phyloP scores from a whole-genome alignment of 2,888 invertebrate species.

The Ferdinandea cuprea region DNA sequence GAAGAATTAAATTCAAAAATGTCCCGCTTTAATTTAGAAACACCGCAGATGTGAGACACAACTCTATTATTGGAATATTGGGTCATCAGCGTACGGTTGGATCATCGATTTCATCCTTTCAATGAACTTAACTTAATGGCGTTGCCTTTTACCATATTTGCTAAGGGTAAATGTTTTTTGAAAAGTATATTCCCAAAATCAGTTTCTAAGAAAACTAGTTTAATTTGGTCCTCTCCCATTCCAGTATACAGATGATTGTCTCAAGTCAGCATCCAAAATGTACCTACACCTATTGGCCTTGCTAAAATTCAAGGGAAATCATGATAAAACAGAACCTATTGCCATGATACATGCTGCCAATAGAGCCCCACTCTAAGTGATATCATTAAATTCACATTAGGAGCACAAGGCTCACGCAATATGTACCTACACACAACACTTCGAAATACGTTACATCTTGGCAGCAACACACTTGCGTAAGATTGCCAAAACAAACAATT shows the following conservation, averaged over 20 bases:
- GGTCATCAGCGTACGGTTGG: no score
- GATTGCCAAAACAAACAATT: slow-evolving; percentile 11
- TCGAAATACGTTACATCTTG: slow-evolving; percentile 9
- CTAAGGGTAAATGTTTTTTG: no score
- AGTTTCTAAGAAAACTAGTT: background rate
- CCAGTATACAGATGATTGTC: slow-evolving; percentile 20
- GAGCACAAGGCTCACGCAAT: slow-evolving; percentile 16
- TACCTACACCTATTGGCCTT: slow-evolving; percentile 18
- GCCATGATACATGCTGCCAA: background rate
- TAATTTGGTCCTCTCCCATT: slow-evolving; percentile 2
- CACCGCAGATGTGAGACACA: no score
- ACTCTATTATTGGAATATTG: background rate
- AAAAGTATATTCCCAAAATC: no score
- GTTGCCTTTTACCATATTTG: no score
- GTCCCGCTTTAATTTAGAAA: no score
- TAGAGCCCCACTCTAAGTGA: slow-evolving; percentile 4
- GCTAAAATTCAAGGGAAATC: slow-evolving; percentile 22
- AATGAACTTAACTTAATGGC: slow-evolving; percentile 23
- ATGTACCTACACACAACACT: background rate
- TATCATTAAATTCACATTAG: slow-evolving; percentile 44
- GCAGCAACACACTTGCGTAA: slow-evolving; percentile 6
- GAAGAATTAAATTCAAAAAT: no score
- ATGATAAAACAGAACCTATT: slow-evolving; percentile 9
- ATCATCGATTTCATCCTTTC: background rate
- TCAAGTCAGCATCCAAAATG: slow-evolving; percentile 13